phyloP scores from a whole-genome alignment of 2,888 invertebrate species.

The Dasysyrphus albostriatus region DNA sequence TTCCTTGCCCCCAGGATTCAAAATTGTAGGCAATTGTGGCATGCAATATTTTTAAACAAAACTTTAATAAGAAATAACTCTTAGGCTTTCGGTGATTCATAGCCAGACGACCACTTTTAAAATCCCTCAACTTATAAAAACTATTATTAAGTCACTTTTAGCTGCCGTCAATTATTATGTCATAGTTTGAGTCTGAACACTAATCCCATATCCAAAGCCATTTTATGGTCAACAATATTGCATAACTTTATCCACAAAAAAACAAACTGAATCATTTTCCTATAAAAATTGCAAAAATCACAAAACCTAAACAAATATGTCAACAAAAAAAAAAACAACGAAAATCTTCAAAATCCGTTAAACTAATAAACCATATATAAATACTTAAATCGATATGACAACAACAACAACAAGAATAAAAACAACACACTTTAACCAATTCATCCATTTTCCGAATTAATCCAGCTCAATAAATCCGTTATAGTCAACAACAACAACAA shows the following conservation, averaged over 20 bases:
- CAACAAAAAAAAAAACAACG: neutral
- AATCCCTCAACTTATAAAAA: neutral
- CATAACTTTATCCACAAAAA: neutral
- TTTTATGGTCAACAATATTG: neutral
- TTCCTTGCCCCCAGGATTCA: no score
- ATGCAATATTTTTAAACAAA: no score
- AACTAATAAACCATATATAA: constrained; percentile 54
- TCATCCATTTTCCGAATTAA: constrained; percentile 49
- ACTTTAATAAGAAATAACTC: no score
- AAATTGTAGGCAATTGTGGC: no score
- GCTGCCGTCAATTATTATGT: neutral
- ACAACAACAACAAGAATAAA: neutral
- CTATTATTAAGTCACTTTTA: neutral
- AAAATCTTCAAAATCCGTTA: constrained; percentile 46
- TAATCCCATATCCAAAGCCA: neutral
- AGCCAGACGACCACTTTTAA: no score
- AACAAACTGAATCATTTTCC: neutral
- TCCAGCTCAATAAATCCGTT: constrained; percentile 61
- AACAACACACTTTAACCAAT: constrained; percentile 43
- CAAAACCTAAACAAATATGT: neutral
- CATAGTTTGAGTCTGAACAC: neutral
- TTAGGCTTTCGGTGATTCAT: no score
- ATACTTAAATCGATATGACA: constrained; percentile 21
- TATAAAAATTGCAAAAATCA: neutral
- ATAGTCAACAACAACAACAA: neutral